Conservation (phyloP, 37 sponge, comb jelly and placozoan species). For the Geodia barretti region DNA sequence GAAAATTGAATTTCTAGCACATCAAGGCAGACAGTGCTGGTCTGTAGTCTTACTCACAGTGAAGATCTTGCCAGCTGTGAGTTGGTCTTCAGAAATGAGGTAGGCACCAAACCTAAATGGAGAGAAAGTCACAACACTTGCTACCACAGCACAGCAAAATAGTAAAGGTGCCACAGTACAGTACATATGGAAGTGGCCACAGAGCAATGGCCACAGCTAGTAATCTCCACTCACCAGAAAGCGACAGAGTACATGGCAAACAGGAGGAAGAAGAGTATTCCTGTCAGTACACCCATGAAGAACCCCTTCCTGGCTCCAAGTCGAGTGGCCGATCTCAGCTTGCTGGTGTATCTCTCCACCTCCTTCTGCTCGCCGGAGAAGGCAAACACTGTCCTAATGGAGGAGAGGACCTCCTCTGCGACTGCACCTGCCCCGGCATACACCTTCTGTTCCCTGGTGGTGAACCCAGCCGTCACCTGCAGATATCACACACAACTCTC, state of each 20-base stretch:
- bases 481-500: too few species aligned
- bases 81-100: conserved; percentile 39
- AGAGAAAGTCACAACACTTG: not conserved
- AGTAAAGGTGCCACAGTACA: not conserved
- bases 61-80: conserved; percentile 41
- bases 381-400: conserved; percentile 72
- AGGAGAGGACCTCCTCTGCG: conserved; percentile 77
- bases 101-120: conserved; percentile 60
- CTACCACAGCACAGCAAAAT: not conserved
- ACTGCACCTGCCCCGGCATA: conserved; percentile 79
- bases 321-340: conserved; percentile 30
- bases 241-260: conserved; percentile 43
- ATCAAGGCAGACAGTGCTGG: too few species aligned
- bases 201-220: too few species aligned
- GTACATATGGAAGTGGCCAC: not conserved
- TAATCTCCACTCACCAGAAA: conserved; percentile 44
- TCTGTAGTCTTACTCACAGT: conserved; percentile 26
- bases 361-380: conserved; percentile 72
- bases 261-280: conserved; percentile 40
- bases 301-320: conserved; percentile 48
- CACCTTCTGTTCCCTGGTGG: conserved; percentile 60
- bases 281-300: conserved; percentile 27
- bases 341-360: conserved; percentile 12
- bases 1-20: too few species aligned
- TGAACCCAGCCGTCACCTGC: conserved; percentile 34